These are phyloP conservation scores for Odocoileus virginianus DNA, from an alignment of 2,113 vertebrate species.

Conservation along the genomic window DNA sequence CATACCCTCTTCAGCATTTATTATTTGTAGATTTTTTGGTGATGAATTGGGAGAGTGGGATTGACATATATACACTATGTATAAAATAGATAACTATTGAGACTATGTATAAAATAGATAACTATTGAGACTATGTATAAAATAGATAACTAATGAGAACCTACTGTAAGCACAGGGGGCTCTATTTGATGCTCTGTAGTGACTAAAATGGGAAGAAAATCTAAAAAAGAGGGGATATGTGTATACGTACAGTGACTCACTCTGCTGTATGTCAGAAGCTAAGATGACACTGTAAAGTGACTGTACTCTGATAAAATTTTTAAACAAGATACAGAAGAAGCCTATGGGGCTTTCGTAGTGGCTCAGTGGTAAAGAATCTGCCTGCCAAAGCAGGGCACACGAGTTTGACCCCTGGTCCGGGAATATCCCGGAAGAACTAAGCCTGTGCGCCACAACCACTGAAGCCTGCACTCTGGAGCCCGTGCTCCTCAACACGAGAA, in stretches of 20 bases:
- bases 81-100: neutral
- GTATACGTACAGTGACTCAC: neutral
- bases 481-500: neutral
- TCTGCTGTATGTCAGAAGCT: neutral
- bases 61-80: neutral
- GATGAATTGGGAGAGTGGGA: neutral
- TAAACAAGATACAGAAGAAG: neutral
- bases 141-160: neutral
- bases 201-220: neutral
- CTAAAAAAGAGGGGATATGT: neutral
- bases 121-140: neutral
- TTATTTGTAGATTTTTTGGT: neutral
- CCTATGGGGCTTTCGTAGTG: neutral
- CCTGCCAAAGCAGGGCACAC: neutral
- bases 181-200: neutral
- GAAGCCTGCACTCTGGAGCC: neutral
- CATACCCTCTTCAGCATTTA: neutral
- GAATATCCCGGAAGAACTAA: neutral
- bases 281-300: neutral
- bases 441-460: neutral
- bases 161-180: neutral
- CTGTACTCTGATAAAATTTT: neutral
- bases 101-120: too few relatives aligned
- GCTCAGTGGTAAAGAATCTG: neutral
- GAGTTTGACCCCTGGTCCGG: neutral